phyloP scores from a whole-genome alignment of 2,888 invertebrate genomes.

The Hirtodrosophila trivittata region DNA sequence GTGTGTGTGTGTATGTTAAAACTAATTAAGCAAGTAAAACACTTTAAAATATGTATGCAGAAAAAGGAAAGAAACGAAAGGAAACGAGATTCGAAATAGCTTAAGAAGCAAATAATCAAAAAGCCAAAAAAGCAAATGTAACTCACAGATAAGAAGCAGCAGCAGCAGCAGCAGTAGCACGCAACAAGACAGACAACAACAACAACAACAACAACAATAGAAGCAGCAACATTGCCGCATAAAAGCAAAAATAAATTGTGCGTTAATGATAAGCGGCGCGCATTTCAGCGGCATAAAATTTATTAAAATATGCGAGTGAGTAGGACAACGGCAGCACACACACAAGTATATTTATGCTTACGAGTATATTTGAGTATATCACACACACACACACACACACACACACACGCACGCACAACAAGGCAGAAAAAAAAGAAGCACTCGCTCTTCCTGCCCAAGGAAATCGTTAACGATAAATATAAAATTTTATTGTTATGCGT shows the following conservation, averaged over 20 bases:
- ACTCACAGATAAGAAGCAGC: constrained; percentile 68
- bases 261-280: constrained; percentile 79
- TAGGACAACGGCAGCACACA: constrained; percentile 44
- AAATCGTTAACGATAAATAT: constrained; percentile 80
- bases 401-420: constrained; percentile 1
- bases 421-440: constrained; percentile 11
- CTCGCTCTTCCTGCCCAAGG: constrained; percentile 55
- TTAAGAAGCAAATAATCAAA: constrained; percentile 77
- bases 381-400: constrained; percentile 2
- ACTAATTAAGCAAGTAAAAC: constrained; percentile 66
- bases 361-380: constrained; percentile 39
- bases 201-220: constrained; percentile 16
- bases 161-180: constrained; percentile 31
- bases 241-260: constrained; percentile 80
- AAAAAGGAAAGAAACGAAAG: constrained; percentile 17
- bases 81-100: constrained; percentile 40
- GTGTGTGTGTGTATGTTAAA: constrained; percentile 33
- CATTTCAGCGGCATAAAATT: constrained; percentile 77
- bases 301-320: constrained; percentile 76
- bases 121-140: constrained; percentile 77
- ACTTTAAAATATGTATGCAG: constrained; percentile 43
- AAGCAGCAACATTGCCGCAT: constrained; percentile 36
- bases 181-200: constrained; percentile 24
- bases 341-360: constrained; percentile 64
- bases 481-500: constrained; percentile 80